Evolutionary conservation across 2,888 invertebrate genomes (phyloP).

Genomic region (Rhodophaea formosa): DNA sequence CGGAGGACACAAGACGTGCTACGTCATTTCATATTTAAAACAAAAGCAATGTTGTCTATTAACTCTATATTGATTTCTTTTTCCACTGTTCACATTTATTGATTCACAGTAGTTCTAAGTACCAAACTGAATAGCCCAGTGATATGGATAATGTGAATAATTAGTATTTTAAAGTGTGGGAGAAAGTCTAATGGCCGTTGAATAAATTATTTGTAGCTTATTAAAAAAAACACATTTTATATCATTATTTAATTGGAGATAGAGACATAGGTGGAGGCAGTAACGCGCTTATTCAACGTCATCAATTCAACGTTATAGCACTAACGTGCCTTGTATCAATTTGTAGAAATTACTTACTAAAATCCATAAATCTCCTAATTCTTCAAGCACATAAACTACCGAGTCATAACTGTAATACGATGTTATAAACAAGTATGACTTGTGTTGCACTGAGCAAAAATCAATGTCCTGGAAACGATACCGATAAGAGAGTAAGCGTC

Average conservation of each 20-base stretch:
- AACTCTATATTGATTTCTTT: background rate
- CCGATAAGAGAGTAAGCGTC: slow-evolving; percentile 44
- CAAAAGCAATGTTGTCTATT: slow-evolving; percentile 30
- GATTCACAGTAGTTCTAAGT: too few species aligned
- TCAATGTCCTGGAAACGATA: slow-evolving; percentile 49
- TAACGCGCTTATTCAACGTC: background rate
- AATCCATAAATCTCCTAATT: slow-evolving; percentile 61
- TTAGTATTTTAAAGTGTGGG: too few species aligned
- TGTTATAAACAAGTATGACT: slow-evolving; percentile 59
- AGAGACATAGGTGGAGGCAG: background rate
- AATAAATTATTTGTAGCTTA: too few species aligned
- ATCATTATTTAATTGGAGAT: background rate
- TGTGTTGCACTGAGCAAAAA: slow-evolving; percentile 54
- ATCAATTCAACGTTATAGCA: background rate
- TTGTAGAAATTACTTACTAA: slow-evolving; percentile 57
- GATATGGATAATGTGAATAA: too few species aligned
- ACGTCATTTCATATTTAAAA: slow-evolving; percentile 4
- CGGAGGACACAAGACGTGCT: slow-evolving; percentile 34
- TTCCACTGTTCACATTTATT: too few species aligned
- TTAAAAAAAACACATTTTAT: background rate
- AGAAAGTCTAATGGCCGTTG: too few species aligned
- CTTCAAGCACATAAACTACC: slow-evolving; percentile 55
- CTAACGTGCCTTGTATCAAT: background rate
- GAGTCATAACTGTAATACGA: slow-evolving; percentile 59
- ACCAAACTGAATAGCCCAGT: too few species aligned